Base-by-base conservation (phyloP, 2,888 invertebrate genomes). In the Drosophila kambysellisi region DNA sequence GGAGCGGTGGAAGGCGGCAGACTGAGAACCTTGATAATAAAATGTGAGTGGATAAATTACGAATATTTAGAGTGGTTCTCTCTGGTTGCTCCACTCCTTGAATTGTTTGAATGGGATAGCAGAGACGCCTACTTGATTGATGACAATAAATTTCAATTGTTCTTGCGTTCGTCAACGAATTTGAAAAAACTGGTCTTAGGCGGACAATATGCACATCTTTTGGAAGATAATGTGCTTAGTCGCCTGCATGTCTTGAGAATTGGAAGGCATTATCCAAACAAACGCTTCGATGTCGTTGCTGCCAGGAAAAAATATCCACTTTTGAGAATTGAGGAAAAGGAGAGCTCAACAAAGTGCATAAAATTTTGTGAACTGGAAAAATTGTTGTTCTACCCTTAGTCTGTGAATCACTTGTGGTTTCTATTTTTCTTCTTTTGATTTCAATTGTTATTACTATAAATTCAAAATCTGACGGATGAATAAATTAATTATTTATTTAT, bases 11-110 rank as follows among this genome's bases (percentile, higher is more conserved):
- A 75, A 12, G 46, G 63, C 11, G 58, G 60, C 11, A 61, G 70
- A 7, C 41, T 85, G 3, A 68, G 51, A 2, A 69, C 63, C 0
- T 39, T 88, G 1, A 81, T 75, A 61, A 66, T 88, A 37, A 61
- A 80, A 4, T 82, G 81, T 46, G 54, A 56, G 29, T 57, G 60
- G 2, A 62, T 74, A 33, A 65, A 79, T 1, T 3, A 11, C 0
- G 56, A 71, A 2, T 74, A 75, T 11, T 9, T 85, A 0, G 51
- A 48, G 0, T 11, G 46, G 6, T 58, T 88, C 1, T 15, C 17
- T 1, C 29, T 53, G n/a, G 74, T 80, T 20, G 62, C 71, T 3
- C 43, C 74, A 5, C 48, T 50, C 0, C 25, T 25, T 25, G 25
- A 25, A 25, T 50, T 85, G 25, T 6, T 51, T 3, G 73, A 81